These are phyloP conservation scores for Amiota mariae DNA, from an alignment of 2,888 invertebrate genomes.

Conservation along the genomic window DNA sequence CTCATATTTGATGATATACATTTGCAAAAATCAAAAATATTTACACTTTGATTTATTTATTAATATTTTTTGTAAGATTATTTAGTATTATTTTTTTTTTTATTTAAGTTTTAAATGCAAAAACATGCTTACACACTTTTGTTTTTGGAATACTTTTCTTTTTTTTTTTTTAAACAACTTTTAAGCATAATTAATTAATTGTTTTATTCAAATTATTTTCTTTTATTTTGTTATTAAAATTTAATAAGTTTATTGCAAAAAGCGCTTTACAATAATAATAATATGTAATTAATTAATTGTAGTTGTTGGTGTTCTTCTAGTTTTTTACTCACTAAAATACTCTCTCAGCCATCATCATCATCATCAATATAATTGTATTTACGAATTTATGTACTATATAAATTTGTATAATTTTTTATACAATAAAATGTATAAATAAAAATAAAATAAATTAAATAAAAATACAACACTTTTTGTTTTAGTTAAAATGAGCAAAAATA, in stretches of 20 bases:
- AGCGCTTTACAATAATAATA: conserved; percentile 69
- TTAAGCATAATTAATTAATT: too few relatives aligned
- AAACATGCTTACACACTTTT: too few relatives aligned
- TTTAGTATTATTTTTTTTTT: too few relatives aligned
- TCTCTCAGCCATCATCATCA: conserved; percentile 39
- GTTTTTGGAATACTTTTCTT: too few relatives aligned
- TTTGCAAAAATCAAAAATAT: too few relatives aligned
- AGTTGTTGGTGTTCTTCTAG: conserved; percentile 27
- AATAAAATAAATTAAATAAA: neutral
- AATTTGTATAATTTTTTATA: neutral
- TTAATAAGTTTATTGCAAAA: conserved; percentile 71
- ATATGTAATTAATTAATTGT: conserved; percentile 20
- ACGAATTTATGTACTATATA: too few relatives aligned
- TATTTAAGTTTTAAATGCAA: too few relatives aligned
- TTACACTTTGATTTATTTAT: too few relatives aligned
- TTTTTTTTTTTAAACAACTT: too few relatives aligned
- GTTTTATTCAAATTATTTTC: neutral
- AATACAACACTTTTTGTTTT: neutral
- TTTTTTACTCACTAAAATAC: conserved; percentile 32
- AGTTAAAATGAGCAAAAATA: too few relatives aligned
- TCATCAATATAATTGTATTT: neutral
- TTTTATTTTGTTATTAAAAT: conserved; percentile 26
- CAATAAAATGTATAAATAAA: neutral
- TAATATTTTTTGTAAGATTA: too few relatives aligned
- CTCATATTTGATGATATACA: too few relatives aligned